Conservation (phyloP, 2,888 invertebrate genomes). For the Trichacis sp. region DNA sequence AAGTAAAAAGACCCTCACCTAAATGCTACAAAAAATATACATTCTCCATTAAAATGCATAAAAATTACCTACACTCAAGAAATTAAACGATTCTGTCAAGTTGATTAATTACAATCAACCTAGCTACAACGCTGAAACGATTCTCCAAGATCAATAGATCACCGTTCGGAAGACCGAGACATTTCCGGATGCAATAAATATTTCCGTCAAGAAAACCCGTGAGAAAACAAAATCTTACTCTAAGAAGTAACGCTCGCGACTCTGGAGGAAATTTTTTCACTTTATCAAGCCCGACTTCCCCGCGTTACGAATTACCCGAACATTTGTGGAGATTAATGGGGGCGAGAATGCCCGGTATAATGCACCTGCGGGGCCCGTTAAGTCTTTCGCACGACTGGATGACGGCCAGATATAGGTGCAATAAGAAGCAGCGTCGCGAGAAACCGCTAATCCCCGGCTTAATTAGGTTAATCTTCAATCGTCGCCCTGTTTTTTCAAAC, state of each 20-base stretch:
- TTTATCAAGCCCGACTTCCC: neutral
- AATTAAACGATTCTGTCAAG: too few relatives aligned
- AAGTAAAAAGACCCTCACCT: too few relatives aligned
- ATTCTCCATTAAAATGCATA: too few relatives aligned
- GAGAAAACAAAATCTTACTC: too few relatives aligned
- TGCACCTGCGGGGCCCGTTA: slow-evolving; percentile 29
- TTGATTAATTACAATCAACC: too few relatives aligned
- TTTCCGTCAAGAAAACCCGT: too few relatives aligned
- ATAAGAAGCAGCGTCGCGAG: slow-evolving; percentile 38
- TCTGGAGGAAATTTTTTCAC: neutral
- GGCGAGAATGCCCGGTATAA: slow-evolving; percentile 19
- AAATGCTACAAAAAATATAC: too few relatives aligned
- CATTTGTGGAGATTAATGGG: slow-evolving; percentile 18
- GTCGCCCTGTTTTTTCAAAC: slow-evolving; percentile 24
- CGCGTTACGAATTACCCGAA: slow-evolving; percentile 11
- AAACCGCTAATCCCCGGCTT: slow-evolving; percentile 55
- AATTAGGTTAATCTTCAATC: slow-evolving; percentile 58
- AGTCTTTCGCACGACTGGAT: slow-evolving; percentile 34
- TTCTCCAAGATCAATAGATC: too few relatives aligned
- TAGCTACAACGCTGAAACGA: too few relatives aligned
- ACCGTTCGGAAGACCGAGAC: neutral
- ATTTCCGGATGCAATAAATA: neutral
- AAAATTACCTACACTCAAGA: too few relatives aligned
- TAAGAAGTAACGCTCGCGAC: too few relatives aligned
- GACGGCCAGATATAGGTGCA: slow-evolving; percentile 36